Base-by-base conservation (phyloP, 2,113 vertebrate genomes). In the Otocyon megalotis region DNA sequence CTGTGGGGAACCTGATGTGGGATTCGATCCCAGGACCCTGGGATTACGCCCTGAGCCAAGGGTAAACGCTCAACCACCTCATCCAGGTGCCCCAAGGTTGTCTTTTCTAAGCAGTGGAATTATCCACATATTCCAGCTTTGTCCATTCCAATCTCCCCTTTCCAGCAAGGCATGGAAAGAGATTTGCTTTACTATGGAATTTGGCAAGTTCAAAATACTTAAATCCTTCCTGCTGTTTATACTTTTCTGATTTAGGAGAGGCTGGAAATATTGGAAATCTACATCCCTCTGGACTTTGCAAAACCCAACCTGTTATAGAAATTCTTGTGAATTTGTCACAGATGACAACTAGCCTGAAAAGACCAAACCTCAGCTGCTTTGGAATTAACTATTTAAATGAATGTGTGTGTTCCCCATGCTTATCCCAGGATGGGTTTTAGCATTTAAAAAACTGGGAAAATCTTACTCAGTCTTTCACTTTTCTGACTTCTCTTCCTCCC, bases 201-300 rank as follows among this genome's bases (percentile, higher is more conserved):
- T 58, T 74, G 62, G 6, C 63, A 95, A 72, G 58, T 95, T 85
- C 69, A 90, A 90, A 82, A 58, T 93, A 50, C 82, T 84, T 94
- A 82, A 90, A 65, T 54, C 11, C 48, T 91, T 65, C 11, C 81
- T 65, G 9, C 19, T 74, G 30, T 83, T 91, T 90, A 28, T 72
- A 15, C 43, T 43, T 84, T 90, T 32, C n/a, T 17, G 53, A 89
- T 80, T 93, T 19, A 82, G 77, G 69, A 95, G 9, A 48, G 58
- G 84, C 95, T 96, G 87, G 88, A 90, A 65, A 63, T 71, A 37
- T 84, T 97, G 62, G 50, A 98, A 95, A 88, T 71, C 63, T 35
- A n/a, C 37, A 1, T 93, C 56, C 88, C 74, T 96, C 69, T 14
- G 56, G 81, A 96, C 94, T 89, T 74, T 85, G 12, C 62, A 92